Percentiles rank a stretch among this genome's conserved stretches.
Evolutionary conservation across 2,797 vertebrate species (phyloP).

Genomic region (Syngnathus rostellatus): DNA sequence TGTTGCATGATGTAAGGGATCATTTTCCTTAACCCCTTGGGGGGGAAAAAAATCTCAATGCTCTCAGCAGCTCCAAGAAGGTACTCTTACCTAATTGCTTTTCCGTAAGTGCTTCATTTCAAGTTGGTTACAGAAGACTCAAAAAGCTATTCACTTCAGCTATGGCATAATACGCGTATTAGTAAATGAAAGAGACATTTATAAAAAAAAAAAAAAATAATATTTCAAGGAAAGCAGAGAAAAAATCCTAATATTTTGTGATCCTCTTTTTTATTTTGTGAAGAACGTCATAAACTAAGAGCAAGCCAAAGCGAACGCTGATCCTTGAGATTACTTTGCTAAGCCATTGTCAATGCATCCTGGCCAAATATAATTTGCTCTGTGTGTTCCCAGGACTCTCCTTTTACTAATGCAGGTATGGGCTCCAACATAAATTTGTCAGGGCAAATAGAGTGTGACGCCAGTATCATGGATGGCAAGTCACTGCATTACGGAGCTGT

Average conservation of each 20-base stretch:
- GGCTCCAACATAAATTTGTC: slow-evolving; percentile 96
- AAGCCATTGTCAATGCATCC: neutral
- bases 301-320: neutral
- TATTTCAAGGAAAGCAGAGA: neutral
- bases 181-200: neutral
- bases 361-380: neutral
- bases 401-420: slow-evolving; percentile 96
- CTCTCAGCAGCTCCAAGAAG: slow-evolving; percentile 19
- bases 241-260: neutral
- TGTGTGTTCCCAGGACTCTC: slow-evolving; percentile 82
- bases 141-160: neutral
- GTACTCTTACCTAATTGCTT: slow-evolving; percentile 1
- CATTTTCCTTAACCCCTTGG: slow-evolving; percentile 16
- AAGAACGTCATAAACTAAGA: neutral
- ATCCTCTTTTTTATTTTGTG: neutral
- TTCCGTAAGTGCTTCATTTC: slow-evolving; percentile 4
- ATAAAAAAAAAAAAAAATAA: neutral
- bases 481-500: slow-evolving; percentile 94
- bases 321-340: neutral
- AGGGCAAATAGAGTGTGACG: slow-evolving; percentile 97
- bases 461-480: slow-evolving; percentile 99
- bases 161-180: neutral
- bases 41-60: slow-evolving; percentile 13
- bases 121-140: neutral
- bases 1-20: slow-evolving; percentile 24